phyloP scores from a whole-genome alignment of 2,797 vertebrate species.

The Ataeniobius toweri region DNA sequence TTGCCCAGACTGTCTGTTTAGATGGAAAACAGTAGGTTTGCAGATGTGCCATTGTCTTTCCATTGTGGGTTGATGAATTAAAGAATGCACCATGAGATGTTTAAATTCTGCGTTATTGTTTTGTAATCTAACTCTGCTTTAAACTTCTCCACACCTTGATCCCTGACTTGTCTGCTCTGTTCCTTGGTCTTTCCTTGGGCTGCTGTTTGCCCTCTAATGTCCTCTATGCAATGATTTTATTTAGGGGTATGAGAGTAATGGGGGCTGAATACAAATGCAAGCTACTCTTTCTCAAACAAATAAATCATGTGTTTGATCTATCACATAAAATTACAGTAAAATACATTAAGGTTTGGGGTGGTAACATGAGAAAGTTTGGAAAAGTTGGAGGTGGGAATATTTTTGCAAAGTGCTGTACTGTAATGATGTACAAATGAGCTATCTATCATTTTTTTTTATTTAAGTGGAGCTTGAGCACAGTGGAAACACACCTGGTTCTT shows the following conservation, averaged over 20 bases:
- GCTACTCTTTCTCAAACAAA: not conserved
- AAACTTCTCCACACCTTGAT: not conserved
- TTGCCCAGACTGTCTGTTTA: not conserved
- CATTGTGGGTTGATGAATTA: not conserved
- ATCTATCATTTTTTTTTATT: conserved; percentile 34
- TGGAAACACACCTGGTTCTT: conserved; percentile 63
- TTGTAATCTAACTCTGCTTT: not conserved
- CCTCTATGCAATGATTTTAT: not conserved
- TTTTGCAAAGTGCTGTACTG: not conserved
- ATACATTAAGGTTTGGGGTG: too few relatives aligned
- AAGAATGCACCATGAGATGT: not conserved
- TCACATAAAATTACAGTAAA: not conserved
- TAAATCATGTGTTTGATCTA: not conserved
- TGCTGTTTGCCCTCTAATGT: not conserved
- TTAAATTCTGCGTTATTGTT: not conserved
- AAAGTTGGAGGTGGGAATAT: not conserved
- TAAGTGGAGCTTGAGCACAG: conserved; percentile 40
- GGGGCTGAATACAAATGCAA: not conserved
- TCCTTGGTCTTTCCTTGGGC: not conserved
- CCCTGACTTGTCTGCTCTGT: not conserved
- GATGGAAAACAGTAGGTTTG: not conserved
- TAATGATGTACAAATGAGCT: conserved; percentile 18
- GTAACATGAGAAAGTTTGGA: too few relatives aligned
- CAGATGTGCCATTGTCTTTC: not conserved
- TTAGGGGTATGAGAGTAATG: not conserved